Percentiles rank a stretch among this genome's conserved stretches.
Conservation (phyloP, 1,140 invertebrate species). For the Bombus sylvicola region DNA sequence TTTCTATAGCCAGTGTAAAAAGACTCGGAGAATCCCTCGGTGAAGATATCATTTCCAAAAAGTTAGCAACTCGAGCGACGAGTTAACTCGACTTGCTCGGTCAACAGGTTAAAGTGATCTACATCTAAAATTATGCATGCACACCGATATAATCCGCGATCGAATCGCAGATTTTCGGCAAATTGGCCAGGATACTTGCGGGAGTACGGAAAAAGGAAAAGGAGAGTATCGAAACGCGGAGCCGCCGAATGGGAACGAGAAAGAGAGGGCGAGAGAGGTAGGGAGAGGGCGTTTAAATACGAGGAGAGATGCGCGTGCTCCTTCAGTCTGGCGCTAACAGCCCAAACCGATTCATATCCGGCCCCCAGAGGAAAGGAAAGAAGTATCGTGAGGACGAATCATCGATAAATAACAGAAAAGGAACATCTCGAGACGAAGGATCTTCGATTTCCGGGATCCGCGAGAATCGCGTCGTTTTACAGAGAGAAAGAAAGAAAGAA, state of each 20-base stretch:
- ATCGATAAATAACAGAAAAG: neutral
- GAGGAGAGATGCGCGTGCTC: slow-evolving; percentile 79
- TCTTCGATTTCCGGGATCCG: neutral
- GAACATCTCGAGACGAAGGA: neutral
- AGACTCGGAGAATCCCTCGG: neutral
- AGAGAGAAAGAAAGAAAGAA: neutral
- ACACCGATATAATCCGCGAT: neutral
- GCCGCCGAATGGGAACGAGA: slow-evolving; percentile 45
- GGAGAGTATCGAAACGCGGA: slow-evolving; percentile 33
- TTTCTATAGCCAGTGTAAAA: no score
- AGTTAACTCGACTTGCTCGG: neutral
- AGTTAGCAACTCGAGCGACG: no score
- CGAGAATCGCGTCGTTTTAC: slow-evolving; percentile 26
- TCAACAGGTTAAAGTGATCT: neutral
- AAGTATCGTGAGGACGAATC: neutral
- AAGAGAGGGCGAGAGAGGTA: slow-evolving; percentile 55
- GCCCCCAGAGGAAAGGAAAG: slow-evolving; percentile 31
- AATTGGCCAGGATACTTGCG: slow-evolving; percentile 14
- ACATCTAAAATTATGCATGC: neutral
- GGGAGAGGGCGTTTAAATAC: slow-evolving; percentile 80
- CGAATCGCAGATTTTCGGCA: slow-evolving; percentile 8
- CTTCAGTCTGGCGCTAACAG: slow-evolving; percentile 80
- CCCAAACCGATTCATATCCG: slow-evolving; percentile 76
- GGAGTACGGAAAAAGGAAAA: slow-evolving; percentile 40
- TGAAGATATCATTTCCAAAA: neutral